Evolutionary conservation across 2,888 invertebrate species (phyloP).

Genomic region (Aleiodes leptofemur): DNA sequence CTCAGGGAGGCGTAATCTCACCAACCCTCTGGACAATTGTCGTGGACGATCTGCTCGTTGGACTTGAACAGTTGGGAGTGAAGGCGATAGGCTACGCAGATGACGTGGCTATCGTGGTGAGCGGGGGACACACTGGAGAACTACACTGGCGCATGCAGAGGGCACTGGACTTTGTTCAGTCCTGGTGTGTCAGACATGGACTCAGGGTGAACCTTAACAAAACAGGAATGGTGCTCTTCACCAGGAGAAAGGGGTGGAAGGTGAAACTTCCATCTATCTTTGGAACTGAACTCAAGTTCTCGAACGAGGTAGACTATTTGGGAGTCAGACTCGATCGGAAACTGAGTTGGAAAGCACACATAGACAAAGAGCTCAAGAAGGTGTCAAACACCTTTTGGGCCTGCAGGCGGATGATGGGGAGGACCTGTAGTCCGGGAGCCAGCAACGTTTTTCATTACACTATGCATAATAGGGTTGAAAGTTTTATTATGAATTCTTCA

Average conservation of each 20-base stretch:
- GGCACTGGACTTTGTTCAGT: constrained; percentile 35
- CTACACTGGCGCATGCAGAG: constrained; percentile 41
- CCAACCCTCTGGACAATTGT: constrained; percentile 47
- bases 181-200: constrained; percentile 33
- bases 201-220: constrained; percentile 45
- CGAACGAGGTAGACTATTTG: no score
- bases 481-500: no score
- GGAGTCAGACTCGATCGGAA: not conserved
- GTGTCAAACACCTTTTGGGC: constrained; percentile 41
- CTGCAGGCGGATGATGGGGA: constrained; percentile 45
- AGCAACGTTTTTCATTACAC: no score
- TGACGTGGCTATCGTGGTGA: constrained; percentile 33
- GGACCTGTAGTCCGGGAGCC: no score
- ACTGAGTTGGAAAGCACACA: constrained; percentile 37
- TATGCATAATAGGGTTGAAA: no score
- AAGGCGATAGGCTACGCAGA: constrained; percentile 27
- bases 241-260: not conserved
- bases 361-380: constrained; percentile 23
- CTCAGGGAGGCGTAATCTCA: constrained; percentile 43
- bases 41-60: constrained; percentile 41
- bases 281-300: no score
- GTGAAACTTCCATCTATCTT: no score
- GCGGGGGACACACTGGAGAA: constrained; percentile 16
- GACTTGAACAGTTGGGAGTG: no score
- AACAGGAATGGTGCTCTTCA: constrained; percentile 48